Base-by-base conservation (phyloP, 2,888 invertebrate genomes). In the Dione juno region DNA sequence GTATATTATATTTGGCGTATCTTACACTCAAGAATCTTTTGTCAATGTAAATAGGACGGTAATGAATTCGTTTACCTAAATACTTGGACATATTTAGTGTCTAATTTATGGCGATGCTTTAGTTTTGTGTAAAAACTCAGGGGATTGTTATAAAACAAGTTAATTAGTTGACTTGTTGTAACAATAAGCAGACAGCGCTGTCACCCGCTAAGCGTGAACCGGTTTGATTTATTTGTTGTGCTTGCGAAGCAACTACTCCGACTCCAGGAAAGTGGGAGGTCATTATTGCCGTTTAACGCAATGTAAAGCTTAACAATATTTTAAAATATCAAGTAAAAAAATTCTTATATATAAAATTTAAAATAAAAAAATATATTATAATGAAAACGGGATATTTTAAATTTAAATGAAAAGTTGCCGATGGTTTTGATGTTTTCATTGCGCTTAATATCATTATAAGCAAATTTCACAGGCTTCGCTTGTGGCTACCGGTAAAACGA, bases 401-500 rank as follows among this genome's bases (percentile, higher is more conserved):
- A 28, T 6, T 43, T 61, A n/a, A 43, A 45, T 28, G 21, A 52
- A 40, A 16, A 52, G 19, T 14, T n/a, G 10, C 2, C 6, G 28
- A n/a, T 41, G 28, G 11, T n/a, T 28, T 19, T 21, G 14, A 64
- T 45, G 43, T 16, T 54, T 54, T 64, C 45, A 68, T 53, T 54
- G 48, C 61, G 40, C n/a, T 21, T 69, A 64, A 52, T n/a, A 53
- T 64, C 40, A 84, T 84, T 88, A 90, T 89, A 91, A 92, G 90
- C 91, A 92, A 90, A 89, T 92, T 91, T 90, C 90, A 92, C 86
- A 83, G 86, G 87, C 85, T 82, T 84, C 82, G 81, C 82, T 82
- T 83, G 84, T 83, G 85, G 88, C 85, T 85, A 88, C 90, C 88
- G 89, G 90, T 90, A 91, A 91, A 92, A 90, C 88, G 90, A 88